Conservation (phyloP, 2,797 vertebrate species). For the Dryobates pubescens region DNA sequence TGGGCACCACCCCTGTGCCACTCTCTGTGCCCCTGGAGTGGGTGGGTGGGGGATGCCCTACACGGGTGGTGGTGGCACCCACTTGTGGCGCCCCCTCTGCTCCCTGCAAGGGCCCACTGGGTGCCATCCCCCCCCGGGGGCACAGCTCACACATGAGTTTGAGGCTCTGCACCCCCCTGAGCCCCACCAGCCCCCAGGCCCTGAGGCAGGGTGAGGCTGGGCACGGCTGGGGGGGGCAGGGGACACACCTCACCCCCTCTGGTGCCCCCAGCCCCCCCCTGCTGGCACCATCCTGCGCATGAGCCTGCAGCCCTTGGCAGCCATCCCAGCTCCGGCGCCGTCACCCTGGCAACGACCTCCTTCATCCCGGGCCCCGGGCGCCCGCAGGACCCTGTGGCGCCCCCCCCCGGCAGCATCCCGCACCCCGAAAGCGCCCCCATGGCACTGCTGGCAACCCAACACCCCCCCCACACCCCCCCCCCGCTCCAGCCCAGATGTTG, state of each 20-base stretch:
- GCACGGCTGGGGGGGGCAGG: not conserved
- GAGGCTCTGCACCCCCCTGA: not conserved
- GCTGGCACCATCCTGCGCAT: not conserved
- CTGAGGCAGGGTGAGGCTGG: accelerated
- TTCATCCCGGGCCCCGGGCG: conserved; percentile 53
- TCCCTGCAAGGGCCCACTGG: not conserved
- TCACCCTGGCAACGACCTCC: conserved; percentile 75
- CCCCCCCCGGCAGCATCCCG: not conserved
- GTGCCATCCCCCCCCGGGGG: not conserved
- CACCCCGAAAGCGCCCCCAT: not conserved
- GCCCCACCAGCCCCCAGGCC: not conserved
- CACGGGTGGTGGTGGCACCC: not conserved
- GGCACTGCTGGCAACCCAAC: not conserved
- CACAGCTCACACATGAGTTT: not conserved
- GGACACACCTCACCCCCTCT: not conserved
- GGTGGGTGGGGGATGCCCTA: not conserved
- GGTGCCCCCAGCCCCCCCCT: not conserved
- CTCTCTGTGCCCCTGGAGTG: accelerated
- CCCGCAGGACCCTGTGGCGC: not conserved
- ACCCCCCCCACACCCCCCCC: too few relatives aligned
- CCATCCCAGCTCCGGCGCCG: not conserved
- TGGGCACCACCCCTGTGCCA: not conserved
- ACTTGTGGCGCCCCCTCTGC: not conserved
- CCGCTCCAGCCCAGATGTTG: not conserved
- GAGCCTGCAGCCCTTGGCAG: conserved; percentile 38